phyloP scores from a whole-genome alignment of 2,797 vertebrate species.

The Nyctalus aviator region DNA sequence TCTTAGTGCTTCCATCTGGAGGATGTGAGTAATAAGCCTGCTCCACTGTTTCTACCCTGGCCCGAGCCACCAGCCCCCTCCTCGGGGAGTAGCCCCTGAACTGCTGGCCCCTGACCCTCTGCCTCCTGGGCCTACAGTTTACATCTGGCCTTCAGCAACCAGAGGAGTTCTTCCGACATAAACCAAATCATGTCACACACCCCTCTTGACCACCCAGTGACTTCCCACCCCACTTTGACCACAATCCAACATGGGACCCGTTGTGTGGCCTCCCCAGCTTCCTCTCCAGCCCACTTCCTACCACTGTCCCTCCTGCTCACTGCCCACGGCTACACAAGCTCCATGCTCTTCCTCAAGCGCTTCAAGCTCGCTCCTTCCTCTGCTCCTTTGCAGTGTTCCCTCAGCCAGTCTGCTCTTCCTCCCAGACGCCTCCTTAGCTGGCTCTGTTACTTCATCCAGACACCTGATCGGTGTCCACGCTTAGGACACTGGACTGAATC shows the following conservation, averaged over 20 bases:
- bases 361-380: neutral
- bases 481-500: neutral
- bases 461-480: neutral
- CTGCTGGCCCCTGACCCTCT: neutral
- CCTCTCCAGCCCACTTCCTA: neutral
- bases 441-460: too few relatives aligned
- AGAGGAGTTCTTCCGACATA: neutral
- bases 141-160: neutral
- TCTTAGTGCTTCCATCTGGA: neutral
- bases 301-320: neutral
- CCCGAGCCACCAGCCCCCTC: neutral
- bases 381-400: neutral
- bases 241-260: too few relatives aligned
- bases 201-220: neutral
- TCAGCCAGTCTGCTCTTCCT: neutral
- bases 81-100: neutral
- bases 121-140: neutral
- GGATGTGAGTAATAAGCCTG: neutral
- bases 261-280: neutral
- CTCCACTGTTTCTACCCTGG: neutral
- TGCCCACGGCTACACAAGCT: rapidly evolving
- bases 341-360: neutral
- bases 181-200: neutral
- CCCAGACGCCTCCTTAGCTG: neutral
- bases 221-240: neutral